These are phyloP conservation scores for Barnardius zonarius DNA, from an alignment of 2,113 vertebrate species.

Conservation along the genomic window DNA sequence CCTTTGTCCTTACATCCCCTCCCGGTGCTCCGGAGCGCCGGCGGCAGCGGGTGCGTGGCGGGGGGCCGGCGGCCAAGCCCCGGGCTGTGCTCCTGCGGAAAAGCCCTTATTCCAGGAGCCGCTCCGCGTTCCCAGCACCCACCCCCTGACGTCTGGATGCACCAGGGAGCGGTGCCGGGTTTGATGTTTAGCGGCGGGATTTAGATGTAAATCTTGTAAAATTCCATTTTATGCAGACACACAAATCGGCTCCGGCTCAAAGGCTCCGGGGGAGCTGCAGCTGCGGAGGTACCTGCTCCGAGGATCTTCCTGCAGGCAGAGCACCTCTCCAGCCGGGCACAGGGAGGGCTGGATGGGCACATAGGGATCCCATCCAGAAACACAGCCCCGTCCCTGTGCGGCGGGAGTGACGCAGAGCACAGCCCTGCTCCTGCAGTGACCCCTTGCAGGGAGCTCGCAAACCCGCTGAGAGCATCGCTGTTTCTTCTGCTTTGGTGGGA, in stretches of 20 bases:
- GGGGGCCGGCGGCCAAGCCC: neutral
- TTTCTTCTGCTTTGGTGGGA: neutral
- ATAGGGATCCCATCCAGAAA: neutral
- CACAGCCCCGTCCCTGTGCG: neutral
- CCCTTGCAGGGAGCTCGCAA: neutral
- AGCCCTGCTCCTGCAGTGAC: neutral
- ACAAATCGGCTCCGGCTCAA: neutral
- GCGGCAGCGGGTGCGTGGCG: neutral
- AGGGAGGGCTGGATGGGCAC: neutral
- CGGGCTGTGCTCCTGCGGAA: neutral
- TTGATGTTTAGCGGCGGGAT: conserved; percentile 17
- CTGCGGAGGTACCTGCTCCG: neutral
- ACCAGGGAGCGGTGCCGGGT: conserved; percentile 7
- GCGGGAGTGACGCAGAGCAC: neutral
- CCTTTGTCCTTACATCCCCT: neutral
- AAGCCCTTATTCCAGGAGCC: neutral
- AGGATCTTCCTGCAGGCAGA: neutral
- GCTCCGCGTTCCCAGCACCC: neutral
- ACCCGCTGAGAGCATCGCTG: neutral
- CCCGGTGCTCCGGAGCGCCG: neutral
- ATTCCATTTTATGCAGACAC: conserved; percentile 43
- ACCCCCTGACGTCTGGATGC: conserved; percentile 30
- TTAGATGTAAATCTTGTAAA: conserved; percentile 50
- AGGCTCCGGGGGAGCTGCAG: neutral
- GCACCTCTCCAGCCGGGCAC: neutral